These are phyloP conservation scores for Meteorus sp. DNA, from an alignment of 1,140 invertebrate genomes.

Conservation along the genomic window DNA sequence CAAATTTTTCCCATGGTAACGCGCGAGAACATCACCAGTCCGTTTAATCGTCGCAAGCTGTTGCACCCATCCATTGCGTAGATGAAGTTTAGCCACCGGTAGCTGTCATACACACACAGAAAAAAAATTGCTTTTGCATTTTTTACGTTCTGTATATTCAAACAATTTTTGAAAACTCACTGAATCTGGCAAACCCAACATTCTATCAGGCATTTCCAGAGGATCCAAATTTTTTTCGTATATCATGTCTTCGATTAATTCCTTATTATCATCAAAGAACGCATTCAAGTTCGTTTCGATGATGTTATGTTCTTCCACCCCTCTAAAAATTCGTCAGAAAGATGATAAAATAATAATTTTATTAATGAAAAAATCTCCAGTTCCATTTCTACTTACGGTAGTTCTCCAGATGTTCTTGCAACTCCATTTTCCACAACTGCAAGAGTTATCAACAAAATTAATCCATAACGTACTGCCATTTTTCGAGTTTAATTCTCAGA, in stretches of 20 bases:
- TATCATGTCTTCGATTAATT: not conserved
- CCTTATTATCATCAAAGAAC: not conserved
- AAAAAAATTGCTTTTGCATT: not conserved
- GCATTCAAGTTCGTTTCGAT: slow-evolving; percentile 1
- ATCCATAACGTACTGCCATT: too few species aligned
- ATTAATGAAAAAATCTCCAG: too few species aligned
- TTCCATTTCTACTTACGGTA: too few species aligned
- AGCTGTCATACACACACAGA: not conserved
- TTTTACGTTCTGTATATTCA: not conserved
- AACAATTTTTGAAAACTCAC: not conserved
- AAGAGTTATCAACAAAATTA: too few species aligned
- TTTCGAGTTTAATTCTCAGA: too few species aligned
- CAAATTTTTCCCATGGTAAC: not conserved
- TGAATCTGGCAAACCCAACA: not conserved
- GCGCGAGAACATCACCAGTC: slow-evolving; percentile 14
- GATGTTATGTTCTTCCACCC: not conserved
- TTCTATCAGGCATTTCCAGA: not conserved
- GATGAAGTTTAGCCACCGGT: not conserved
- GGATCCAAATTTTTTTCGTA: not conserved
- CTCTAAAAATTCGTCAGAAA: not conserved
- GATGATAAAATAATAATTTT: too few species aligned
- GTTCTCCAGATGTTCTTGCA: too few species aligned
- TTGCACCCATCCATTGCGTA: slow-evolving; percentile 11
- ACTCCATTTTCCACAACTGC: too few species aligned
- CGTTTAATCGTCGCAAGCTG: slow-evolving; percentile 3